Evolutionary conservation across 1,140 invertebrate genomes (phyloP).

Genomic region (Maconellicoccus hirsutus): DNA sequence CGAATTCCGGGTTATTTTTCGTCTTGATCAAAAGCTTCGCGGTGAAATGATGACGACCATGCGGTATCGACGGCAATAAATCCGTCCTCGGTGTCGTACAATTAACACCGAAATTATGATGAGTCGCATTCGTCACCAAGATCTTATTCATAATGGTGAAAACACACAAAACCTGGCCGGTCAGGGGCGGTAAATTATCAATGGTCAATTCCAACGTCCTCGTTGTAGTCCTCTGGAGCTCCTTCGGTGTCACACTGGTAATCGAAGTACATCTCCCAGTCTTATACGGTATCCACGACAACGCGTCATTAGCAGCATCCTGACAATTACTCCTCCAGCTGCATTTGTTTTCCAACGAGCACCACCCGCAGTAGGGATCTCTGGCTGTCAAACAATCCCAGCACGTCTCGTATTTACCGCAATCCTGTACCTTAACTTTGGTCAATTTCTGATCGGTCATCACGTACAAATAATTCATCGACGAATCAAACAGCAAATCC

Average conservation of each 20-base stretch:
- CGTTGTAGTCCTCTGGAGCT: slow-evolving; percentile 83
- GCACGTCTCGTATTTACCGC: slow-evolving; percentile 82
- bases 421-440: slow-evolving; percentile 94
- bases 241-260: slow-evolving; percentile 76
- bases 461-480: slow-evolving; percentile 81
- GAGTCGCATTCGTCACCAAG: slow-evolving; percentile 76
- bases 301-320: slow-evolving; percentile 78
- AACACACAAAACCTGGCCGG: slow-evolving; percentile 81
- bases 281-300: slow-evolving; percentile 94
- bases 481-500: slow-evolving; percentile 82
- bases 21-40: slow-evolving; percentile 86
- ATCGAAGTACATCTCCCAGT: slow-evolving; percentile 92
- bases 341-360: slow-evolving; percentile 94
- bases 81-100: slow-evolving; percentile 90
- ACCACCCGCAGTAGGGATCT: slow-evolving; percentile 98
- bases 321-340: slow-evolving; percentile 81
- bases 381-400: slow-evolving; percentile 81
- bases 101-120: slow-evolving; percentile 76
- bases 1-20: slow-evolving; percentile 80
- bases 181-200: slow-evolving; percentile 80
- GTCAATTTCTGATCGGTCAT: slow-evolving; percentile 83
- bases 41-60: slow-evolving; percentile 89
- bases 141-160: slow-evolving; percentile 86
- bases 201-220: slow-evolving; percentile 79
- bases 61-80: slow-evolving; percentile 76